phyloP scores from a whole-genome alignment of 2,797 vertebrate genomes.

The Poecilia gillii region DNA sequence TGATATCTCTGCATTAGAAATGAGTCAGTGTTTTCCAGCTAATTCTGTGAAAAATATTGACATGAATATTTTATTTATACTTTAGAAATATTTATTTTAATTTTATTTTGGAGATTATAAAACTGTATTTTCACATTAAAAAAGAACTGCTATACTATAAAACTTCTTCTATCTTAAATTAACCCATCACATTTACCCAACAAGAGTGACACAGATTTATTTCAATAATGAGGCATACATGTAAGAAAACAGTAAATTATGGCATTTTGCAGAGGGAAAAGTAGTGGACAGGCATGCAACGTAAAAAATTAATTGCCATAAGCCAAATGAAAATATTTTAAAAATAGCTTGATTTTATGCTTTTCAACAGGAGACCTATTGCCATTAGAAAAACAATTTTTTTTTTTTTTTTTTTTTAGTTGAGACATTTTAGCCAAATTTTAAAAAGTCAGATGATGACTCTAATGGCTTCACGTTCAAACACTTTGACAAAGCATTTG shows the following conservation, averaged over 20 bases:
- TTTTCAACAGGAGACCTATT: neutral
- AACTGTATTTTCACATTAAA: too few species aligned
- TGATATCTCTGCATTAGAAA: too few species aligned
- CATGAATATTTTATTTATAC: too few species aligned
- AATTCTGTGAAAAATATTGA: too few species aligned
- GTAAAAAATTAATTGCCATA: neutral
- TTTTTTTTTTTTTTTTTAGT: neutral
- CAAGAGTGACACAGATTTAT: neutral
- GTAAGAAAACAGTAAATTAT: neutral
- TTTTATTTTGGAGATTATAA: too few species aligned
- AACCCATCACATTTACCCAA: neutral
- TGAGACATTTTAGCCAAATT: neutral
- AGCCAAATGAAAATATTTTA: neutral
- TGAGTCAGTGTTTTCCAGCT: too few species aligned
- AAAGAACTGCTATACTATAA: neutral
- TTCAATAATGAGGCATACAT: neutral
- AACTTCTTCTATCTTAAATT: neutral
- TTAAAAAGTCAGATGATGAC: too few species aligned
- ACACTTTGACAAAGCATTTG: neutral
- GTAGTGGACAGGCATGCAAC: neutral
- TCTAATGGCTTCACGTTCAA: neutral
- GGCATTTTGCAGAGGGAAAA: neutral
- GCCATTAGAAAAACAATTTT: neutral
- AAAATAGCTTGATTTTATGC: neutral
- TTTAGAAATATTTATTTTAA: too few species aligned